Base-by-base conservation (phyloP, 2,888 invertebrate genomes). In the Lepidochitona cinerea region DNA sequence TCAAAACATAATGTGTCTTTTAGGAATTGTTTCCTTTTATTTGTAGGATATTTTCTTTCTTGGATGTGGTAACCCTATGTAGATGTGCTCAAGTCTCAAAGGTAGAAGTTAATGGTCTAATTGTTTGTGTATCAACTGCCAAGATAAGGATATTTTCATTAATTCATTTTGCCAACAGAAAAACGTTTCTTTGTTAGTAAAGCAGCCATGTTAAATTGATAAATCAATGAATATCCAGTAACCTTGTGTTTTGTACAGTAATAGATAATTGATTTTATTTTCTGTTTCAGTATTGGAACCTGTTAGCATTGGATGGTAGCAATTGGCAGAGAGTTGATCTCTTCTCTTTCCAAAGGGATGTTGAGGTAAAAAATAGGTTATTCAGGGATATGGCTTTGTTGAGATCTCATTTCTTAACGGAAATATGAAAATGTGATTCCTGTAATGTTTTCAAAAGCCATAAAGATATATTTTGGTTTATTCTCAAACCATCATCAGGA, bases 261-360 rank as follows among this genome's bases (percentile, higher is more conserved):
- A 41, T 18, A 18, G 41, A 41, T 41, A 52, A 12, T 32, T 0
- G 7, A 23, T 68, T 69, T 68, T 75, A 9, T 71, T 68, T 74
- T 59, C 37, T 36, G 54, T 83, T 83, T 74, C 84, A 96, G 92
- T 93, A 95, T 91, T 99, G 99, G 99, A 99, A 99, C 92, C 94
- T 97, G 72, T 92, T 99, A 84, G 99, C 99, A 23, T 92, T 99
- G 84, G 99, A 99, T 91, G 99, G 99, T 72, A 98, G 98, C 87
- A 99, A 99, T 91, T 99, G 99, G 99, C 99, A 99, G 92, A 93
- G 96, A 91, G 98, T 99, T 89, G 98, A 99, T 92, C 92, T 99
- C 68, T 99, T 99, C 92, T 95, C 97, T 90, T 99, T 99, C 91
- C 99, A 99, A 92, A 95, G 95, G 86, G 99, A 99, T 92, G 97